Evolutionary conservation across 2,113 vertebrate species (phyloP).

Genomic region (Plecturocebus donacophilus): DNA sequence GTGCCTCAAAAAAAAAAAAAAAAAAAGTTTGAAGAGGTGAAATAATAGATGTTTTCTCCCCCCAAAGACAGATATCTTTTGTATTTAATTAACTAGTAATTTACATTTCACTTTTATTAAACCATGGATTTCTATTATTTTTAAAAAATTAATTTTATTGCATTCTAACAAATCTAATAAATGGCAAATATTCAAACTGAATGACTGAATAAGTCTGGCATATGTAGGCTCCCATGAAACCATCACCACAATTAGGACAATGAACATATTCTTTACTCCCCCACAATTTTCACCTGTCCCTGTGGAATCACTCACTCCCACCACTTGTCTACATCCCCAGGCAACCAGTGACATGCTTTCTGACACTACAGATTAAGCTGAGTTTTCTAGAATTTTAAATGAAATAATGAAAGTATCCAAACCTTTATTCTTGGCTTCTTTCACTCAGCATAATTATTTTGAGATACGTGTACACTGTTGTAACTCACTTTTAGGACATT

Average conservation of each 20-base stretch:
- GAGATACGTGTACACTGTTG: neutral
- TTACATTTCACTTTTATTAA: neutral
- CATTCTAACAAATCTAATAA: neutral
- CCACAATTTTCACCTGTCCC: neutral
- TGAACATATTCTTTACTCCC: neutral
- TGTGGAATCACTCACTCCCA: neutral
- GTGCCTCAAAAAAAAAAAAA: too few species aligned
- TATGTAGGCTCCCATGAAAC: neutral
- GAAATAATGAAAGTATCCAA: neutral
- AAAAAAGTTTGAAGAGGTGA: neutral
- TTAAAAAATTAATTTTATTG: neutral
- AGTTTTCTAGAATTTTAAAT: conserved; percentile 21
- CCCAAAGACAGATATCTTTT: neutral
- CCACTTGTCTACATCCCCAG: neutral
- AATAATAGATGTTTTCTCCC: neutral
- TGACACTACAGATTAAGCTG: neutral
- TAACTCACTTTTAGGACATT: neutral
- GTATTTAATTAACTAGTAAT: neutral
- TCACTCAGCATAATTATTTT: neutral
- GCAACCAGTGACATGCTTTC: neutral
- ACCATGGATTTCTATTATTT: neutral
- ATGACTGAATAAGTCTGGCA: neutral
- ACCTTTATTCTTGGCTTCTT: neutral
- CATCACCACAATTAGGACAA: neutral
- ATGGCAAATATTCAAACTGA: neutral